Conservation (phyloP, 2,113 vertebrate species). For the Xenus cinereus region DNA sequence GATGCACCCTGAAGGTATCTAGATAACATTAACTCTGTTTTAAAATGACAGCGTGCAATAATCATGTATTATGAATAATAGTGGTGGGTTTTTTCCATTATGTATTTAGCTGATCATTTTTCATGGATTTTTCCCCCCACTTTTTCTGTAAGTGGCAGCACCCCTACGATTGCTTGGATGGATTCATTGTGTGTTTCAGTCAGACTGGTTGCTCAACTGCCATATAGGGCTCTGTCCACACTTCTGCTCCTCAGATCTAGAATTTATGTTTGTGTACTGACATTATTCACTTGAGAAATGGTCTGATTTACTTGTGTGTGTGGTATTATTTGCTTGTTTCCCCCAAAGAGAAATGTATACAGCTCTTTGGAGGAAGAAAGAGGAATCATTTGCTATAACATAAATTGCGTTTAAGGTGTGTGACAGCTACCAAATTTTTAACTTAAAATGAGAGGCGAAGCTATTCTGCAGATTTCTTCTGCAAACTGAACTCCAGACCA, state of each 20-base stretch:
- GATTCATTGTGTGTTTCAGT: not conserved
- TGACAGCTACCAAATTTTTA: not conserved
- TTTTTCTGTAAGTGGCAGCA: not conserved
- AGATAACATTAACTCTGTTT: not conserved
- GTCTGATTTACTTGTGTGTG: not conserved
- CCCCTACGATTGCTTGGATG: not conserved
- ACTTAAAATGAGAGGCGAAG: not conserved
- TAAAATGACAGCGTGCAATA: not conserved
- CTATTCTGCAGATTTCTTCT: slow-evolving; percentile 12
- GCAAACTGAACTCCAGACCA: not conserved
- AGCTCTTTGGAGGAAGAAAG: not conserved
- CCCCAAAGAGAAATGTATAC: not conserved
- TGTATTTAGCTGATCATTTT: not conserved
- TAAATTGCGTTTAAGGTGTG: not conserved
- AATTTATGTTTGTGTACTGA: not conserved
- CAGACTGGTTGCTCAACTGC: not conserved
- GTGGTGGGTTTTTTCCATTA: rapidly evolving
- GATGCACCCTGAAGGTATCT: not conserved
- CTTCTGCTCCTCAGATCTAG: not conserved
- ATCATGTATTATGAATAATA: rapidly evolving
- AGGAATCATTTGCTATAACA: not conserved
- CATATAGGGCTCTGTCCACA: not conserved
- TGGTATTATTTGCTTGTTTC: not conserved
- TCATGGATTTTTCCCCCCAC: not conserved
- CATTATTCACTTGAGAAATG: not conserved